phyloP scores from a whole-genome alignment of 2,888 invertebrate species.

The Diogma glabrata region DNA sequence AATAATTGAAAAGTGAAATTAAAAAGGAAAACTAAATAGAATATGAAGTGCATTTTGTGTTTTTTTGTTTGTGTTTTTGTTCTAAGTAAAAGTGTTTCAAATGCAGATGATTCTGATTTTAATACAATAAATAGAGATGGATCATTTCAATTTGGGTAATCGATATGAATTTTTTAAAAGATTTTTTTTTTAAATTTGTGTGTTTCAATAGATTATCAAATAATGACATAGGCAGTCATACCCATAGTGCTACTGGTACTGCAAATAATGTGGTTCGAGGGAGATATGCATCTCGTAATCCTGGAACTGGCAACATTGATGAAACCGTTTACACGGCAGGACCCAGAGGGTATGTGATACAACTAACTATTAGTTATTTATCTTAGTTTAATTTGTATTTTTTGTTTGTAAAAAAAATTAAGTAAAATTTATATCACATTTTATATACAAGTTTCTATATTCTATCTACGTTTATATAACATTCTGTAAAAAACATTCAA shows the following conservation, averaged over 20 bases:
- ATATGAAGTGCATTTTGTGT: too few species aligned
- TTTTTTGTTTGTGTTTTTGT: too few species aligned
- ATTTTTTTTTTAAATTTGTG: background rate
- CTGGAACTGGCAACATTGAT: slow-evolving; percentile 55
- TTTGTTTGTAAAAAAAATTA: too few species aligned
- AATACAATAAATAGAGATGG: slow-evolving; percentile 58
- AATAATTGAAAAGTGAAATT: too few species aligned
- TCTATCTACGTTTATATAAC: too few species aligned
- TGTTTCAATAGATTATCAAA: slow-evolving; percentile 36
- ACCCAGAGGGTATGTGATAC: slow-evolving; percentile 56
- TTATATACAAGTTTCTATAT: too few species aligned
- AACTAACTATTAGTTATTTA: too few species aligned
- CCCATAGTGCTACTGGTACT: slow-evolving; percentile 51
- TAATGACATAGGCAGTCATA: slow-evolving; percentile 57
- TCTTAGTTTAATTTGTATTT: too few species aligned
- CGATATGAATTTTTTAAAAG: background rate
- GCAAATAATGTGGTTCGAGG: slow-evolving; percentile 57
- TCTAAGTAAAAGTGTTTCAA: too few species aligned
- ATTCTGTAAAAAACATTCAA: too few species aligned
- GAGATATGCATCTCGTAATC: slow-evolving; percentile 59
- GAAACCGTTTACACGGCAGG: slow-evolving; percentile 65
- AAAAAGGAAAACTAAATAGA: too few species aligned
- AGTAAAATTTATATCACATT: too few species aligned
- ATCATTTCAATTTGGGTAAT: slow-evolving; percentile 60
- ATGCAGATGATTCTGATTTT: slow-evolving; percentile 41